Conservation (phyloP, 2,888 invertebrate genomes). For the Dione juno region DNA sequence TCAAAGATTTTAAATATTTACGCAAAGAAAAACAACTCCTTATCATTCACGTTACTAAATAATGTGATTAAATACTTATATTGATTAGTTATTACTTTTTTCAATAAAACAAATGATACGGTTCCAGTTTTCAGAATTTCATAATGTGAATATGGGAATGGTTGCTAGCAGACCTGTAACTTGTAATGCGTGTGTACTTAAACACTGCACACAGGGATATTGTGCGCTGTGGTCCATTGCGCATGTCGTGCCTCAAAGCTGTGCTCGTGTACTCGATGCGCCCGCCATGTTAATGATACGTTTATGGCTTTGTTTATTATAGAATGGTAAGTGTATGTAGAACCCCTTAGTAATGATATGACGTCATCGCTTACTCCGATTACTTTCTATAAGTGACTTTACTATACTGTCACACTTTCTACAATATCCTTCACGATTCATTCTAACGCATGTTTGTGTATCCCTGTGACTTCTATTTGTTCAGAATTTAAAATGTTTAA, state of each 20-base stretch:
- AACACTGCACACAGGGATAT: constrained; percentile 1
- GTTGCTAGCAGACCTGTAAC: background rate
- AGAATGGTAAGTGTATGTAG: constrained; percentile 46
- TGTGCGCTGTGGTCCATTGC: constrained; percentile 37
- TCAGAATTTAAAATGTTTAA: constrained; percentile 14
- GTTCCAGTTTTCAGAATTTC: constrained; percentile 2
- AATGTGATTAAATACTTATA: too few species aligned
- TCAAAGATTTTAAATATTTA: too few species aligned
- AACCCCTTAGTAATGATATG: constrained; percentile 35
- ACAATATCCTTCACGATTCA: constrained; percentile 28
- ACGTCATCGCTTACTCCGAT: constrained; percentile 28
- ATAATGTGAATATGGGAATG: background rate
- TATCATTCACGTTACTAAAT: too few species aligned
- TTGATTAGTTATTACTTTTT: background rate
- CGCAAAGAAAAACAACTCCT: too few species aligned
- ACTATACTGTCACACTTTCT: constrained; percentile 22
- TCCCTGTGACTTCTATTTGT: constrained; percentile 10
- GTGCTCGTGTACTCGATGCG: constrained; percentile 35
- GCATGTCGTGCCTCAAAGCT: constrained; percentile 41
- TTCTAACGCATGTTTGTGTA: constrained; percentile 35
- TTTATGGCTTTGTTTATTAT: constrained; percentile 39
- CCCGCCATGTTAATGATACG: constrained; percentile 43
- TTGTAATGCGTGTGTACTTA: constrained; percentile 11
- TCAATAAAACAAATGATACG: constrained; percentile 10
- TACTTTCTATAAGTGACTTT: constrained; percentile 12